A percentile compares a stretch with the other conserved stretches of the same genome.
Conservation (phyloP, 2,888 invertebrate genomes). For the Augochlorella aurata region DNA sequence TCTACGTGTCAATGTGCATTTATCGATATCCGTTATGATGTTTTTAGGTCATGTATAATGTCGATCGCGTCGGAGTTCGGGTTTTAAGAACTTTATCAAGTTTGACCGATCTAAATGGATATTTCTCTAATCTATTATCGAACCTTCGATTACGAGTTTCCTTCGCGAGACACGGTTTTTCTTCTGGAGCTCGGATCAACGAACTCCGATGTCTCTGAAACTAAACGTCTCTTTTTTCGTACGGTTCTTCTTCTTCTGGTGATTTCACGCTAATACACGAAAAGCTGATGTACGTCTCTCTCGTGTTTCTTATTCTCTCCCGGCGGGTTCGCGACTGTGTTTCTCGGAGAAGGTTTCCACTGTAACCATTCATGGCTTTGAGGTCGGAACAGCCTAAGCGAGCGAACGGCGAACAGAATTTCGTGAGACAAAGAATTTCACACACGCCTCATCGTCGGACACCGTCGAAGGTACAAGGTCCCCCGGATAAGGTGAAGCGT, state of each 20-base stretch:
- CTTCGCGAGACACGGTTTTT: not conserved
- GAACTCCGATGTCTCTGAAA: not conserved
- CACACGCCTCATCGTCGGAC: constrained; percentile 55
- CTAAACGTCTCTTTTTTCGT: not conserved
- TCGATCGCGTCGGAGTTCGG: not conserved
- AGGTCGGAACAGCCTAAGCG: not conserved
- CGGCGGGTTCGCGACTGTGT: constrained; percentile 21
- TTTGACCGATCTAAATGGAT: not conserved
- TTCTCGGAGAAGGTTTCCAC: constrained; percentile 18
- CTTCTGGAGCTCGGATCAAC: not conserved
- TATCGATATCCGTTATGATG: constrained; percentile 12
- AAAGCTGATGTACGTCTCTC: not conserved
- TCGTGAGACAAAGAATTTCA: constrained; percentile 69
- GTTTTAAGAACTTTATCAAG: not conserved
- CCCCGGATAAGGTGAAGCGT: constrained; percentile 65
- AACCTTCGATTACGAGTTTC: not conserved
- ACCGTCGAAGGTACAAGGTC: constrained; percentile 63
- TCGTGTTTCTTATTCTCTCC: not conserved
- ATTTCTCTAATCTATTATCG: constrained; percentile 15
- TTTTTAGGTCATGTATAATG: not conserved
- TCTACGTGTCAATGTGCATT: constrained; percentile 50
- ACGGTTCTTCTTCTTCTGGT: not conserved
- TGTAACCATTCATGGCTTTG: constrained; percentile 1
- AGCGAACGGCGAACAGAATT: constrained; percentile 41
- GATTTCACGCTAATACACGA: constrained; percentile 20